A percentile compares a stretch with the other conserved stretches of the same genome.
Conservation (phyloP, 2,797 vertebrate genomes). For the Phoebastria nigripes region DNA sequence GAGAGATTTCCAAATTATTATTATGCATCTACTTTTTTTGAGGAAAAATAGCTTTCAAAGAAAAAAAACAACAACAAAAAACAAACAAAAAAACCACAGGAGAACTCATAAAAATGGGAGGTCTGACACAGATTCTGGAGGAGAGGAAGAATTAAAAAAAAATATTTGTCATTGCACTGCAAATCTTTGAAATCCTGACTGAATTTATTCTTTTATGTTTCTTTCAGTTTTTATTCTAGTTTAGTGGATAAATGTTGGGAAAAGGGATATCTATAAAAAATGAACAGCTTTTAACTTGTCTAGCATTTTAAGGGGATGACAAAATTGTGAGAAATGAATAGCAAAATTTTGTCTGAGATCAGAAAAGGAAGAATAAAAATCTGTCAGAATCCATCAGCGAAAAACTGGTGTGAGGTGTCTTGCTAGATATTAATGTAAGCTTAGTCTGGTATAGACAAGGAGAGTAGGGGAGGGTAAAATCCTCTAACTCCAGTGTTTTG, state of each 20-base stretch:
- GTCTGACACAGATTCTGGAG: background rate
- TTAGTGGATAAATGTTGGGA: background rate
- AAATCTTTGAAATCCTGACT: background rate
- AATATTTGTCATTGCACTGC: background rate
- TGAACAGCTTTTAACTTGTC: background rate
- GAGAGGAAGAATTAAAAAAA: background rate
- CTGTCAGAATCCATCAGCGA: background rate
- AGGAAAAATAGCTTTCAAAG: background rate
- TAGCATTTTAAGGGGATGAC: background rate
- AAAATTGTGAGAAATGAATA: background rate
- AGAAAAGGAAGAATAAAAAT: slow-evolving; percentile 1
- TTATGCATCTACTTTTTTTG: background rate
- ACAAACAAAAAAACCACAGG: no score
- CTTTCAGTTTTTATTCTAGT: background rate
- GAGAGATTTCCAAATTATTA: background rate
- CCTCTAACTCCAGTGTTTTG: background rate
- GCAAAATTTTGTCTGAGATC: background rate
- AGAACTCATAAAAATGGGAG: background rate
- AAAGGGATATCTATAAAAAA: background rate
- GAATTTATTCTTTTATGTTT: background rate
- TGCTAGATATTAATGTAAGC: background rate
- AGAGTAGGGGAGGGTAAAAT: background rate
- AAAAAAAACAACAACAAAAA: background rate
- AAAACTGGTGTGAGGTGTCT: background rate
- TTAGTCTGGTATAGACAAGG: background rate